Evolutionary conservation across 2,888 invertebrate genomes (phyloP), one percentile per base, ranked within the genome.

Genomic region (Rhagonycha fulva): DNA sequence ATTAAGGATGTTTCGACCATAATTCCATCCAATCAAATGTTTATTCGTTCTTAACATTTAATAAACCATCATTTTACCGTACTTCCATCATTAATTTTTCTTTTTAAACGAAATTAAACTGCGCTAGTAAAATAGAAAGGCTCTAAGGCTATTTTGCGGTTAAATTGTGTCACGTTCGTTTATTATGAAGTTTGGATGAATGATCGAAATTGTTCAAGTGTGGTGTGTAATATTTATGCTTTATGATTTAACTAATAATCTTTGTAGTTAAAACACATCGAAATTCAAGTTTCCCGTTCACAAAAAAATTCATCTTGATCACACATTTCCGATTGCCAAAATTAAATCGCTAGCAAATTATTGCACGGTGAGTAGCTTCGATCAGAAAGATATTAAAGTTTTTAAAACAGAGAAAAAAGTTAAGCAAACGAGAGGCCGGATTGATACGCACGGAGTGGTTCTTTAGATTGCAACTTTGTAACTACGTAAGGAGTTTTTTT

Each of bases 141-240:
- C 66, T 66, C 62, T 66, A 76, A 76, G 75, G 76, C 76, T 61
- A 67, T 76, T 72, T 67, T 76, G 76, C 19, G 76, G 76, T 76
- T 70, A 70, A 70, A 76, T 76, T 73, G 61, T 73, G 76, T 76
- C 76, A 76, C 76, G 76, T 76, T 75, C 68, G 70, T 72, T n/a
- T 70, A 73, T 70, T 68, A 47, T 61, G 66, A 47, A 23, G 69
- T 68, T 71, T 61, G 68, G 68, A 69, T 71, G 60, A 63, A 19
- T 28, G 72, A 69, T 69, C 71, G 63, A 71, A 68, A 71, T 75
- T 75, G 68, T 30, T 71, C 75, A 68, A 14, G 60, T 75, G 70
- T 71, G 66, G 14, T 61, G 23, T 47, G 23, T 62, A 70, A 71
- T 74, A 69, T 63, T 73, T 68, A 71, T 75, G 75, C 71, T 71